A percentile compares a stretch with the other conserved stretches of the same genome.
phyloP scores from a whole-genome alignment of 1,140 invertebrate species.

The Latrodectus geometricus region DNA sequence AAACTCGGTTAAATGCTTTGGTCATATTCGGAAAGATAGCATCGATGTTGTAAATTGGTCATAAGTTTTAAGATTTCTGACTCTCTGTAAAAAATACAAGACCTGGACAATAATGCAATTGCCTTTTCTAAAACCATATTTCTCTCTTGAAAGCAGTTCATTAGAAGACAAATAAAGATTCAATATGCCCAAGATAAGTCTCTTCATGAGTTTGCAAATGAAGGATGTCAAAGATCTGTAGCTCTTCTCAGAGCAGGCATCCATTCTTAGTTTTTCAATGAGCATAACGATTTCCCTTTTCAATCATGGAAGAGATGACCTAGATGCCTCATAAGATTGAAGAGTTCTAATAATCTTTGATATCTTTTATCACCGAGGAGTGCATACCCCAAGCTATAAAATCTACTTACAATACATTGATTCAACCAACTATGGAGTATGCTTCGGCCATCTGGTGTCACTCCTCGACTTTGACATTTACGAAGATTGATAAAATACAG shows the following conservation, averaged over 20 bases:
- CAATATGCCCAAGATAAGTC: not conserved
- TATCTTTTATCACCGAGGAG: not conserved
- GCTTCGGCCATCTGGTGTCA: conserved; percentile 4
- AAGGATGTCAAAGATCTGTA: conserved; percentile 3
- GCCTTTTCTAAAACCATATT: not conserved
- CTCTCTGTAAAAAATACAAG: not conserved
- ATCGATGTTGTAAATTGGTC: not conserved
- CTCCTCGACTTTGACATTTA: not conserved
- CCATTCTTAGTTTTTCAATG: not conserved
- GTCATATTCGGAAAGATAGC: not conserved
- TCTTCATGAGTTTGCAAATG: conserved; percentile 3
- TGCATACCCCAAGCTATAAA: not conserved
- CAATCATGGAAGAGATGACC: not conserved
- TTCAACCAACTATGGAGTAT: conserved; percentile 1
- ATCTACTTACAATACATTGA: conserved; percentile 3
- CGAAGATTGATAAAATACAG: not conserved
- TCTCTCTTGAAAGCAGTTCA: not conserved
- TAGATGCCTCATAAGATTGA: no score
- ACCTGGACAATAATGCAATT: not conserved
- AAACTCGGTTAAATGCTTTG: no score
- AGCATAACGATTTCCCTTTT: not conserved
- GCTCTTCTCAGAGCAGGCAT: not conserved
- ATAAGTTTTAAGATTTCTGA: not conserved
- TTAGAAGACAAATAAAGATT: not conserved
- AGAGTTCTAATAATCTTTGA: no score